Percentiles rank a stretch among this genome's conserved stretches.
Evolutionary conservation across 2,797 vertebrate species (phyloP).

Genomic region (Hyperoplus immaculatus): DNA sequence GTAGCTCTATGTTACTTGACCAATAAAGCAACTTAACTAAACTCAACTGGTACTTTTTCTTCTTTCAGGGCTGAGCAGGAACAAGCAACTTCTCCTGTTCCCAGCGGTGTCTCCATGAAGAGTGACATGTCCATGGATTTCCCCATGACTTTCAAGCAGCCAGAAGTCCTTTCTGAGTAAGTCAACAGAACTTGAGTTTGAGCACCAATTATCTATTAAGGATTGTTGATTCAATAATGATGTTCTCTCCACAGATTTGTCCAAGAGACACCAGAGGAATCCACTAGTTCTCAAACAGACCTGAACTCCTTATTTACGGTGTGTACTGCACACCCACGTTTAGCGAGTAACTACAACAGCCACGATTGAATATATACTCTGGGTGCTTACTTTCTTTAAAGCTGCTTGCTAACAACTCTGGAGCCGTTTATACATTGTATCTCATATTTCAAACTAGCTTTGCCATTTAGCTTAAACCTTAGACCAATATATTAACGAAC

Average conservation of each 20-base stretch:
- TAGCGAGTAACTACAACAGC: background rate
- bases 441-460: too few species aligned
- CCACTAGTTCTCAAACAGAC: background rate
- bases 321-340: background rate
- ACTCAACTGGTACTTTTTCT: too few species aligned
- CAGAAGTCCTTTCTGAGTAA: background rate
- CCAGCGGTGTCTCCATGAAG: background rate
- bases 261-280: background rate
- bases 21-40: too few species aligned
- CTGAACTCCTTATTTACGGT: slow-evolving; percentile 16
- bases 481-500: too few species aligned
- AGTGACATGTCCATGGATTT: background rate
- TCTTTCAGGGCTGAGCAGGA: background rate
- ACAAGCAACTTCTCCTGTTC: background rate
- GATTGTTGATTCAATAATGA: background rate
- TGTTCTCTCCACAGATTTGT: slow-evolving; percentile 7
- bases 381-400: background rate
- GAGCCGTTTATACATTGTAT: background rate
- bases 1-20: too few species aligned
- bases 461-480: too few species aligned
- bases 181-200: background rate
- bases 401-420: too few species aligned
- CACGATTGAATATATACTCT: background rate
- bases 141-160: rapidly evolving
- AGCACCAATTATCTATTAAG: background rate